phyloP scores from a whole-genome alignment of 2,888 invertebrate genomes.

The Trypoxylon attenuatum region DNA sequence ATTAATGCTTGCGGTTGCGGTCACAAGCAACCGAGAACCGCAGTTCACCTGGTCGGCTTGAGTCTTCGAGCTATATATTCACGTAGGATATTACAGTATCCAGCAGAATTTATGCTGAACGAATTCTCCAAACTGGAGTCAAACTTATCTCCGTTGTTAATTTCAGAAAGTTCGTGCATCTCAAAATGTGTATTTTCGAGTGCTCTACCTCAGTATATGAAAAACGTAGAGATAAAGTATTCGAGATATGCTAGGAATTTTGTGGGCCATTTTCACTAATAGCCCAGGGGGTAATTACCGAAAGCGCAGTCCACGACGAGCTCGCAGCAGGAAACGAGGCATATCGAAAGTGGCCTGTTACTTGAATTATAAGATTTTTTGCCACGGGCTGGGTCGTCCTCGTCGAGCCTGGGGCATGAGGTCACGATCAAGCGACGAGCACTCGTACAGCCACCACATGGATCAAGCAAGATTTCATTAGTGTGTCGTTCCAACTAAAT shows the following conservation, averaged over 20 bases:
- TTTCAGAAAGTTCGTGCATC: too few species aligned
- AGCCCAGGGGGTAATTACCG: slow-evolving; percentile 57
- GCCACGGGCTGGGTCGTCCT: too few species aligned
- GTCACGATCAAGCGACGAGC: slow-evolving; percentile 33
- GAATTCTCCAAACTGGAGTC: too few species aligned
- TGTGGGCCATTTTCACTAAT: slow-evolving; percentile 56
- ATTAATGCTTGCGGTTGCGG: slow-evolving; percentile 43
- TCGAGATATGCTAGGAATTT: slow-evolving; percentile 55
- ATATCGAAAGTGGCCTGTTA: slow-evolving; percentile 52
- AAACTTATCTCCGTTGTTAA: too few species aligned
- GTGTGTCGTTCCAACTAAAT: too few species aligned
- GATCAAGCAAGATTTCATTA: too few species aligned
- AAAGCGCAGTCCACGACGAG: slow-evolving; percentile 43
- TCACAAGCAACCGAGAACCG: slow-evolving; percentile 27
- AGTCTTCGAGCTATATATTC: too few species aligned
- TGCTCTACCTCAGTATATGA: too few species aligned
- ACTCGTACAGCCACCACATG: too few species aligned
- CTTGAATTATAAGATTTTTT: slow-evolving; percentile 47
- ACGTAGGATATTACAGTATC: slow-evolving; percentile 5
- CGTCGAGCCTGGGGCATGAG: slow-evolving; percentile 18
- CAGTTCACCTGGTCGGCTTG: slow-evolving; percentile 21
- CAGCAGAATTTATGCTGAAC: slow-evolving; percentile 33
- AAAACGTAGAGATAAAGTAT: too few species aligned
- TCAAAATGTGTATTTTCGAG: too few species aligned
- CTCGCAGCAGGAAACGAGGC: slow-evolving; percentile 47